These are phyloP conservation scores for Meda fulgida DNA, from an alignment of 2,797 vertebrate species.

Conservation along the genomic window DNA sequence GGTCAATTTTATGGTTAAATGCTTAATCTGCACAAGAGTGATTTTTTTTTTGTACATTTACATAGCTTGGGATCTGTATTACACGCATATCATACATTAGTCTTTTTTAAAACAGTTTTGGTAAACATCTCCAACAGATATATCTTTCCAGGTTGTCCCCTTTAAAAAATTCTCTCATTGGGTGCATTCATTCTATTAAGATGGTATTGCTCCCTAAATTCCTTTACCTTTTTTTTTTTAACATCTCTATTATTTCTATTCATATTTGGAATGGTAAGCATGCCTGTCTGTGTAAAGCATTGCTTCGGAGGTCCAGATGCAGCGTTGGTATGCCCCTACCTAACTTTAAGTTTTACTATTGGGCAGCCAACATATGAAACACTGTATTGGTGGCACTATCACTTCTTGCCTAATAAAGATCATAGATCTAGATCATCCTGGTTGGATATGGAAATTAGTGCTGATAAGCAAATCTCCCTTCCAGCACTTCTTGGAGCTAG, in stretches of 20 bases:
- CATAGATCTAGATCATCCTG: background rate
- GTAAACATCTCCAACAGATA: background rate
- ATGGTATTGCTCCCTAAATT: background rate
- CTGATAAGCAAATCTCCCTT: background rate
- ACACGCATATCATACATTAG: background rate
- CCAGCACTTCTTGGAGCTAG: background rate
- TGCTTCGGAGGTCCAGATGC: background rate
- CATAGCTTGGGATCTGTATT: background rate
- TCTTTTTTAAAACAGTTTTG: background rate
- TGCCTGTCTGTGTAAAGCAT: background rate
- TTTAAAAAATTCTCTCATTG: background rate
- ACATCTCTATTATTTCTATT: background rate
- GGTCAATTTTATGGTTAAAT: no score
- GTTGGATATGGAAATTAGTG: background rate
- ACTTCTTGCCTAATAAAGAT: background rate
- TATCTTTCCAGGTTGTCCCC: background rate
- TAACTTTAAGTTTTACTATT: constrained; percentile 4
- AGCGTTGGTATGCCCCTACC: background rate
- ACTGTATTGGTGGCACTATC: background rate
- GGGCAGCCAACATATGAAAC: background rate
- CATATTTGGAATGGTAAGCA: background rate
- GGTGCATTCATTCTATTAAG: background rate
- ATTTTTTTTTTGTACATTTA: no score
- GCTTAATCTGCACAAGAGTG: no score
- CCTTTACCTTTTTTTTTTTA: background rate